A percentile compares a stretch with the other conserved stretches of the same genome.
Evolutionary conservation across 2,888 invertebrate genomes (phyloP).

Genomic region (Yponomeuta cagnagella): DNA sequence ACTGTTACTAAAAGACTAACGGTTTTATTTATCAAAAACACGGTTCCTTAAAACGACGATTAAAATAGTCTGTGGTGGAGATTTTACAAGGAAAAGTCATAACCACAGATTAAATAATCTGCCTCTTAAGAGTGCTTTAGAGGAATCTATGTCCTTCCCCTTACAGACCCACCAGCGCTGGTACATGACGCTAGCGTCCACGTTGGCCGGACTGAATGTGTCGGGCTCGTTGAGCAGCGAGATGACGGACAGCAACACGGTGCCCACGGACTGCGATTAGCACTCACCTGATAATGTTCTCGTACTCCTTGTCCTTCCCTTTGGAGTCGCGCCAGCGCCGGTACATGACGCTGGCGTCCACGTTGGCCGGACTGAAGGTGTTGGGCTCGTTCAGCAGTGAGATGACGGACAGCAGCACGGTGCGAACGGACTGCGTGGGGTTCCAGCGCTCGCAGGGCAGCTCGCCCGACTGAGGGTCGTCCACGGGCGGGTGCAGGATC

Average conservation of each 20-base stretch:
- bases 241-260: slow-evolving; percentile 97
- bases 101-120: no score
- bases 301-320: slow-evolving; percentile 98
- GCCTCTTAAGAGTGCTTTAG: no score
- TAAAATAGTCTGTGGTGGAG: no score
- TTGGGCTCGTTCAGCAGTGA: slow-evolving; percentile 99
- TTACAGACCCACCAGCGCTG: slow-evolving; percentile 98
- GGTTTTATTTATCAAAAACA: no score
- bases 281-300: slow-evolving; percentile 94
- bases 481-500: slow-evolving; percentile 98
- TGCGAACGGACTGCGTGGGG: slow-evolving; percentile 99
- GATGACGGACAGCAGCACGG: slow-evolving; percentile 97
- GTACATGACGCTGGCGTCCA: slow-evolving; percentile 99
- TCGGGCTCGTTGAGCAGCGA: slow-evolving; percentile 99
- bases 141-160: slow-evolving; percentile 81
- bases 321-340: slow-evolving; percentile 98
- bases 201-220: slow-evolving; percentile 99
- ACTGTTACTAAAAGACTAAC: no score
- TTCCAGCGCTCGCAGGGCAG: slow-evolving; percentile 99
- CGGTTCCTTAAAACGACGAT: no score
- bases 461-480: slow-evolving; percentile 99
- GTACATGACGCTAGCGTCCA: slow-evolving; percentile 99
- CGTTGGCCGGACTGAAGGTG: slow-evolving; percentile 99
- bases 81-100: no score
- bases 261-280: slow-evolving; percentile 92